Conservation (phyloP, 92 coral and sea anemone genomes). For the Parazoanthus darwini region DNA sequence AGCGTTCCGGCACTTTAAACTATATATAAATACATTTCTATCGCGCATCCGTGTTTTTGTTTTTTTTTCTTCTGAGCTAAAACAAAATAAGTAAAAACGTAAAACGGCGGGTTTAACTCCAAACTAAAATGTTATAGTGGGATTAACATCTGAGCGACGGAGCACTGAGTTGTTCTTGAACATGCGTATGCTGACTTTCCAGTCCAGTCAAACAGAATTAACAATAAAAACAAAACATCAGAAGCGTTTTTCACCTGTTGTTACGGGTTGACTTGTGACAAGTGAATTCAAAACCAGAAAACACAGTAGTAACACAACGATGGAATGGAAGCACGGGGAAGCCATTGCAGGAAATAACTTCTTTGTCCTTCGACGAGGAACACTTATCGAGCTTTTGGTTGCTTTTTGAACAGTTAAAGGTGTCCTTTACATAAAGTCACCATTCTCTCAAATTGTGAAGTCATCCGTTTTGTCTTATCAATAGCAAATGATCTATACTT, state of each 20-base stretch:
- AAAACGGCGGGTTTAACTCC: too few species aligned
- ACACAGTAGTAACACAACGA: background rate
- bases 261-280: slow-evolving; percentile 37
- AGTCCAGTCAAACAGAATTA: background rate
- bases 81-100: background rate
- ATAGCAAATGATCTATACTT: slow-evolving; percentile 34
- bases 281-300: background rate
- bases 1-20: background rate
- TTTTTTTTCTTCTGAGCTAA: background rate
- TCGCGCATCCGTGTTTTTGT: background rate
- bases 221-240: background rate
- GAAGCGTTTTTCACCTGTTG: slow-evolving; percentile 19
- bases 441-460: slow-evolving; percentile 32
- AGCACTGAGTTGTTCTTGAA: background rate
- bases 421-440: background rate
- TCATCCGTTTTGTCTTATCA: slow-evolving; percentile 28
- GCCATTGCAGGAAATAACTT: background rate
- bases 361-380: background rate
- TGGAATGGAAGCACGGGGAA: background rate
- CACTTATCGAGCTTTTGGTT: background rate
- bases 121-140: too few species aligned
- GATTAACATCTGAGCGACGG: too few species aligned
- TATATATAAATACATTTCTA: too few species aligned
- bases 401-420: background rate
- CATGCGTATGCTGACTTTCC: background rate